phyloP scores from a whole-genome alignment of 2,888 invertebrate species.

The Melieria omissa region DNA sequence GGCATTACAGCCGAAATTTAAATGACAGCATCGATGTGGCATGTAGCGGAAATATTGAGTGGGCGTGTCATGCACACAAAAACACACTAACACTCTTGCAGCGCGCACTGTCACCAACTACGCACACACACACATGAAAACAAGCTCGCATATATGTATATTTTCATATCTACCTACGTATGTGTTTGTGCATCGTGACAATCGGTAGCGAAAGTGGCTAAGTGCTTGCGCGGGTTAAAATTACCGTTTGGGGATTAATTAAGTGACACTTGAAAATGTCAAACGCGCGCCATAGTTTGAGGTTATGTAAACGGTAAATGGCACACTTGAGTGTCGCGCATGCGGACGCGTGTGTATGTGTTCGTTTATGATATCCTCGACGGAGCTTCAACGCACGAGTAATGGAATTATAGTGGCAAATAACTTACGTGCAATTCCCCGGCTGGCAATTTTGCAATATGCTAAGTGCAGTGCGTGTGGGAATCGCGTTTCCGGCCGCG shows the following conservation, averaged over 20 bases:
- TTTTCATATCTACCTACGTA: no score
- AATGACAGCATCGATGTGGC: no score
- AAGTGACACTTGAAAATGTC: conserved; percentile 48
- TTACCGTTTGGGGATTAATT: conserved; percentile 50
- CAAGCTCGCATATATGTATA: no score
- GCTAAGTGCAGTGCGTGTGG: conserved; percentile 13
- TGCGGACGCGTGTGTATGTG: neutral
- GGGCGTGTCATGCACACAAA: no score
- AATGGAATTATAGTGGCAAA: conserved; percentile 29
- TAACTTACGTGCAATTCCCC: conserved; percentile 33
- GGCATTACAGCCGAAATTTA: no score
- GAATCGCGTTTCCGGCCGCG: conserved; percentile 2
- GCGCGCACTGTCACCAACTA: no score
- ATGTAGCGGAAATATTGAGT: no score
- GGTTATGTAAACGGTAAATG: conserved; percentile 24
- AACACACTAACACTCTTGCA: no score
- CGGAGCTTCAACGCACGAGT: conserved; percentile 11
- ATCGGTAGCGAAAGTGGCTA: no score
- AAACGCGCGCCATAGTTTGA: conserved; percentile 32
- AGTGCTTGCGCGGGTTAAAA: conserved; percentile 29
- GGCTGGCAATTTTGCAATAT: conserved; percentile 22
- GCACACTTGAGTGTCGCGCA: neutral
- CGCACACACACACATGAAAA: no score
- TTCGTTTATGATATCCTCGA: conserved; percentile 13
- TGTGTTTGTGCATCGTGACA: no score